These are phyloP conservation scores for Helobdella robusta DNA, from an alignment of 2,888 invertebrate genomes.

Conservation along the genomic window DNA sequence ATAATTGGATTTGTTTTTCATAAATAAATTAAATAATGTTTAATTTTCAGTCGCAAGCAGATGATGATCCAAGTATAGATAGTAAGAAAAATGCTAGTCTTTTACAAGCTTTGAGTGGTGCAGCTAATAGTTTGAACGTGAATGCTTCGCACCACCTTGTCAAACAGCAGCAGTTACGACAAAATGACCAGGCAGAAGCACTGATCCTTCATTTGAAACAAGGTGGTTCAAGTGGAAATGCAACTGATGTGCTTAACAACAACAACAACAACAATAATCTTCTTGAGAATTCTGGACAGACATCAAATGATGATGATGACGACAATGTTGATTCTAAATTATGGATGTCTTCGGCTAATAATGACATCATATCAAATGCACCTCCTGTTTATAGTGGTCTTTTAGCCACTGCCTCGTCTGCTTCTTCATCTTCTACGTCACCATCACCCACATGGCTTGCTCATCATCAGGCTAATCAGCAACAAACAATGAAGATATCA, in stretches of 20 bases:
- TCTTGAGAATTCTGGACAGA: neutral
- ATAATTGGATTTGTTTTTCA: neutral
- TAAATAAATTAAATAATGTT: neutral
- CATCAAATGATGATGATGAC: constrained; percentile 17
- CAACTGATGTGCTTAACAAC: neutral
- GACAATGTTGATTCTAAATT: constrained; percentile 16
- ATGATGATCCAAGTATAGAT: constrained; percentile 14
- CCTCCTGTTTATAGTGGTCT: constrained; percentile 19
- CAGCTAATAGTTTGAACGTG: neutral
- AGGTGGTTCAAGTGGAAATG: neutral
- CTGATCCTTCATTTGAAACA: constrained; percentile 15
- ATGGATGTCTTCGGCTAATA: constrained; percentile 15
- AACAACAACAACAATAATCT: constrained; percentile 16
- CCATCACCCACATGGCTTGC: constrained; percentile 18
- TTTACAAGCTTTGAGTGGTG: constrained; percentile 13
- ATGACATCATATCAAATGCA: neutral
- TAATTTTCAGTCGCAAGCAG: constrained; percentile 16
- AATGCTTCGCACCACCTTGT: constrained; percentile 1
- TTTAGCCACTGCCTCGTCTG: neutral
- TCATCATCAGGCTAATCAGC: constrained; percentile 11
- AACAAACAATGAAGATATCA: constrained; percentile 13
- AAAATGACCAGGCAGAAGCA: neutral
- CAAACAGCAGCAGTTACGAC: neutral
- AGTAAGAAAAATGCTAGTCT: constrained; percentile 17
- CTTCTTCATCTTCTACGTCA: constrained; percentile 15